These are phyloP conservation scores for Mylabris sibirica DNA, from an alignment of 2,888 invertebrate species.

Conservation along the genomic window DNA sequence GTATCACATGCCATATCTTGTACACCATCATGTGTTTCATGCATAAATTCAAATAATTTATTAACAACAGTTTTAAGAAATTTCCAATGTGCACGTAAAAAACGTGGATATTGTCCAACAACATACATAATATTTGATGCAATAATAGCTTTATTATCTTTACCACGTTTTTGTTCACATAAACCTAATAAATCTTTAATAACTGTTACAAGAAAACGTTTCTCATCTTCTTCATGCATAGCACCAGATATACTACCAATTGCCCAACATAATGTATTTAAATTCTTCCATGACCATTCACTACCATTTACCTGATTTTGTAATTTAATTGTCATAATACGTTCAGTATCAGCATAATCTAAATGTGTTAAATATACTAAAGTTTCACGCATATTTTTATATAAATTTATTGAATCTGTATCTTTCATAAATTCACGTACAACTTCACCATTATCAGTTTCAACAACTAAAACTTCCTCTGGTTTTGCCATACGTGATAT, in stretches of 20 bases:
- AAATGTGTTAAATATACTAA: slow-evolving; percentile 98
- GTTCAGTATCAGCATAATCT: slow-evolving; percentile 96
- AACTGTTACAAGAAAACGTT: slow-evolving; percentile 97
- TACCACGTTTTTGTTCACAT: slow-evolving; percentile 98
- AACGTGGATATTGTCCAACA: slow-evolving; percentile 98
- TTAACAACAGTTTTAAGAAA: slow-evolving; percentile 99
- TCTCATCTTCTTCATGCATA: slow-evolving; percentile 99
- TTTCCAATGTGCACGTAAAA: slow-evolving; percentile 99
- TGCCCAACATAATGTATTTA: slow-evolving; percentile 99
- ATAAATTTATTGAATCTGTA: slow-evolving; percentile 98
- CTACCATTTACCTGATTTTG: slow-evolving; percentile 97
- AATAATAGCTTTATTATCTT: slow-evolving; percentile 99
- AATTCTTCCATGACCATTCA: slow-evolving; percentile 99
- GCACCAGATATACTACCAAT: slow-evolving; percentile 92
- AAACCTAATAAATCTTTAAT: slow-evolving; percentile 97
- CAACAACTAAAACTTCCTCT: slow-evolving; percentile 98
- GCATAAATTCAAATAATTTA: slow-evolving; percentile 99
- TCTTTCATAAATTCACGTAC: slow-evolving; percentile 99
- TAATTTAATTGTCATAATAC: slow-evolving; percentile 98
- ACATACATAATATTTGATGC: slow-evolving; percentile 99
- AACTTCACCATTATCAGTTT: slow-evolving; percentile 99
- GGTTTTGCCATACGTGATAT: slow-evolving; percentile 99
- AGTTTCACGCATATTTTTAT: slow-evolving; percentile 99
- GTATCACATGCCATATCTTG: slow-evolving; percentile 99
- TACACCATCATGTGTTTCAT: slow-evolving; percentile 99